A percentile compares a stretch with the other conserved stretches of the same genome.
These are phyloP conservation scores for Episyrphus balteatus DNA, from an alignment of 1,140 invertebrate genomes.

Conservation along the genomic window DNA sequence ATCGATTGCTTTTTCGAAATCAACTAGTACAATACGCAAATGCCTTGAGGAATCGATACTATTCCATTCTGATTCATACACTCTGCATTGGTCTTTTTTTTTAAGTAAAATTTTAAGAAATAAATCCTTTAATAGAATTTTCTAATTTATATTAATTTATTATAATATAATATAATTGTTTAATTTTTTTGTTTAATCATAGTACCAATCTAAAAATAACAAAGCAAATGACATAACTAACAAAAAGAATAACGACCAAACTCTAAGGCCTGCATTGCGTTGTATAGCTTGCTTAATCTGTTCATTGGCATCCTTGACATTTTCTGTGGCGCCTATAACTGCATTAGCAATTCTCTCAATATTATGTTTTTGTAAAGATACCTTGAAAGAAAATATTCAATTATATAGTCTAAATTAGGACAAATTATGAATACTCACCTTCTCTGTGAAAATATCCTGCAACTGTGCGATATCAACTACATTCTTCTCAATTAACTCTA, in stretches of 20 bases:
- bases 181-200: constrained; percentile 53
- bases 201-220: constrained; percentile 97
- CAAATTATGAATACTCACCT: constrained; percentile 47
- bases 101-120: too few species aligned
- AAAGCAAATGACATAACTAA: constrained; percentile 92
- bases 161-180: background rate
- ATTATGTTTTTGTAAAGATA: constrained; percentile 82
- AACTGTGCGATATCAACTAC: constrained; percentile 91
- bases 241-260: constrained; percentile 91
- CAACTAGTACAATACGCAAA: too few species aligned
- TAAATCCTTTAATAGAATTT: too few species aligned
- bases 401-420: too few species aligned
- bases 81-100: too few species aligned
- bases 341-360: constrained; percentile 80
- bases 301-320: constrained; percentile 92
- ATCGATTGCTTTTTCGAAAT: too few species aligned
- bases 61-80: too few species aligned
- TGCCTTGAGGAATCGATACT: too few species aligned
- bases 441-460: constrained; percentile 95
- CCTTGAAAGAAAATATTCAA: constrained; percentile 25
- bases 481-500: constrained; percentile 81
- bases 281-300: constrained; percentile 94
- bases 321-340: constrained; percentile 84
- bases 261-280: constrained; percentile 85
- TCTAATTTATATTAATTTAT: too few species aligned